These are phyloP conservation scores for Coreoperca whiteheadi DNA, from an alignment of 2,113 vertebrate species.

Conservation along the genomic window DNA sequence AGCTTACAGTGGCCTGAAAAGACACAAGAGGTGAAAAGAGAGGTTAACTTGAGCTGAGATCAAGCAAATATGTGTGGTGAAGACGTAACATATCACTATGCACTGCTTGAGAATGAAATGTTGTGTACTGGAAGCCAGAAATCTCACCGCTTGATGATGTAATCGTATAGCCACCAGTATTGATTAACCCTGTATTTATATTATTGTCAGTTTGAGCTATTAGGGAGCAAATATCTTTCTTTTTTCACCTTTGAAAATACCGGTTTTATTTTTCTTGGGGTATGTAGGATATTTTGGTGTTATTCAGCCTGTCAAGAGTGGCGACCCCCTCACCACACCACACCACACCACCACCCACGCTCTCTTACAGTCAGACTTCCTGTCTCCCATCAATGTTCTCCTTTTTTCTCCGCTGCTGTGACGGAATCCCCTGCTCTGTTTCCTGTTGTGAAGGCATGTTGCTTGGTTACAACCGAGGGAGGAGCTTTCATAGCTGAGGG, in stretches of 20 bases:
- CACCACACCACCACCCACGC: slow-evolving; percentile 9
- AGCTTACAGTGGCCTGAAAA: neutral
- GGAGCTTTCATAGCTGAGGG: slow-evolving; percentile 78
- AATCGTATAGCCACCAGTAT: neutral
- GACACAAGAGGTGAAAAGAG: neutral
- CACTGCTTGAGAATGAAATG: neutral
- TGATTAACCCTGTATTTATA: neutral
- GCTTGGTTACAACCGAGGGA: slow-evolving; percentile 86
- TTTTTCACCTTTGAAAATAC: neutral
- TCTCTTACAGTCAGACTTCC: slow-evolving; percentile 81
- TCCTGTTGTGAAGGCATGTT: slow-evolving; percentile 93
- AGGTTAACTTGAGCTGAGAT: neutral
- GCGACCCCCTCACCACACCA: slow-evolving; percentile 28
- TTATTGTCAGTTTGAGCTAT: neutral
- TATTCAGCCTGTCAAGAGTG: slow-evolving; percentile 13
- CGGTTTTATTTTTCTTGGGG: neutral
- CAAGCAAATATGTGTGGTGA: neutral
- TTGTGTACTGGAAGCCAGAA: neutral
- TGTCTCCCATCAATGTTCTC: slow-evolving; percentile 86
- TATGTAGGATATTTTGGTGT: slow-evolving; percentile 18
- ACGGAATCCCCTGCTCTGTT: slow-evolving; percentile 94
- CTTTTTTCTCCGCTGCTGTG: slow-evolving; percentile 83
- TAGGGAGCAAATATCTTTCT: neutral
- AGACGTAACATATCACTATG: neutral
- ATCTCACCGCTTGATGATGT: slow-evolving; percentile 1